Base-by-base conservation (phyloP, 2,113 vertebrate genomes). In the Tor tambroides region DNA sequence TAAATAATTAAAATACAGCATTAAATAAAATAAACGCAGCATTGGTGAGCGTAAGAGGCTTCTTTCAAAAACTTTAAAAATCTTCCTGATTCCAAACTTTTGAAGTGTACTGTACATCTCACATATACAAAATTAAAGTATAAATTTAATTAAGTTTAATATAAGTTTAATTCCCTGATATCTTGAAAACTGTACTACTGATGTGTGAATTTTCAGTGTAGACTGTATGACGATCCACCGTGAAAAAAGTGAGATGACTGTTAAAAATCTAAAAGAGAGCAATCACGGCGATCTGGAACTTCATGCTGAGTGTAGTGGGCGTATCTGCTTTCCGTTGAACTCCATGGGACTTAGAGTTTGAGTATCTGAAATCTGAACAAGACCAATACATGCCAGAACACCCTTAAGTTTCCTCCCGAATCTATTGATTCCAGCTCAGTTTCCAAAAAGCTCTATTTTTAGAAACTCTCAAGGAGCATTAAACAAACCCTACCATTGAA, bases 331-430 rank as follows among this genome's bases (percentile, higher is more conserved):
- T 67, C 80, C 4, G 2, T 9, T 51, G 19, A 69, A 71, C 80
- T 32, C 80, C 43, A 83, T 49, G 43, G 28, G 80, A 81, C 65
- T 81, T 5, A 28, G 80, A 32, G 46, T 71, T 83, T 49, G 80
- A 83, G 65, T 51, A 71, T 71, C 63, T 83, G 80, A 83, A 83
- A 83, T 83, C 17, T 30, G 63, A 80, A 80, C 78, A 80, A 61
- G 56, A 83, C 63, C 80, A 83, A 51, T 69, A 83, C 63, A 71
- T 83, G 63, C 80, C 61, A 83, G 63, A 83, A 83, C 63, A 69
- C 80, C 80, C 59, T 7, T 15, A 82, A 82, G 65, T 43, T 49
- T 83, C 80, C 63, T n/a, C 30, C 63, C 28, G 46, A 83, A 71
- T 69, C 80, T 69, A 83, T 83, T 71, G 80, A 51, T 83, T 81